Evolutionary conservation across 2,888 invertebrate species (phyloP).

Genomic region (Drosophila mulleri): DNA sequence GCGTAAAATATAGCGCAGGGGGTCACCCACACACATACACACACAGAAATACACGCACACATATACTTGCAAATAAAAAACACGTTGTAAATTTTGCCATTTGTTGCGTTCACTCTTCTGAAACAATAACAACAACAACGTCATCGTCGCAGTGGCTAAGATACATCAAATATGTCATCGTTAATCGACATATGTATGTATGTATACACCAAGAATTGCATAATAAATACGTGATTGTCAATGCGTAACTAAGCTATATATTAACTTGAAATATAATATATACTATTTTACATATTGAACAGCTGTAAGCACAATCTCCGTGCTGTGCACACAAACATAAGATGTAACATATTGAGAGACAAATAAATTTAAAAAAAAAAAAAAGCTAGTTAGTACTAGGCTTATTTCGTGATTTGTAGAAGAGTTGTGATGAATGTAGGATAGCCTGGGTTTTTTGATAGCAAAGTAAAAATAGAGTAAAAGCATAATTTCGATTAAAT

Average conservation of each 20-base stretch:
- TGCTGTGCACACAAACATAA: background rate
- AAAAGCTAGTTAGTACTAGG: no score
- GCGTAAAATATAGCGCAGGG: conserved; percentile 49
- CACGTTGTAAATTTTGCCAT: conserved; percentile 37
- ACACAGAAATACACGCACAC: background rate
- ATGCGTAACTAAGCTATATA: background rate
- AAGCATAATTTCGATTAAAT: no score
- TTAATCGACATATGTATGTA: background rate
- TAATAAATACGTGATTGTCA: background rate
- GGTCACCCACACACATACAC: conserved; percentile 35
- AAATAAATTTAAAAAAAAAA: no score
- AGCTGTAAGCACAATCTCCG: no score
- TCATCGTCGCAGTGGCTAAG: conserved; percentile 19
- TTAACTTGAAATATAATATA: background rate
- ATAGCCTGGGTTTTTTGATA: no score
- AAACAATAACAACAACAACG: conserved; percentile 25
- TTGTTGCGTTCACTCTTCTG: conserved; percentile 58
- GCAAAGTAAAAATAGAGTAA: no score
- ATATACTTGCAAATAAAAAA: background rate
- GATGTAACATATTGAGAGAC: background rate
- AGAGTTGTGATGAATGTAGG: background rate
- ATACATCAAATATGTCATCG: background rate
- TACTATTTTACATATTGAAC: no score
- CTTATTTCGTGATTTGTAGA: background rate
- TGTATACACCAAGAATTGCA: background rate